Percentiles rank a stretch among this genome's conserved stretches.
Conservation (phyloP, 2,888 invertebrate genomes). For the Lysandra bellargus region DNA sequence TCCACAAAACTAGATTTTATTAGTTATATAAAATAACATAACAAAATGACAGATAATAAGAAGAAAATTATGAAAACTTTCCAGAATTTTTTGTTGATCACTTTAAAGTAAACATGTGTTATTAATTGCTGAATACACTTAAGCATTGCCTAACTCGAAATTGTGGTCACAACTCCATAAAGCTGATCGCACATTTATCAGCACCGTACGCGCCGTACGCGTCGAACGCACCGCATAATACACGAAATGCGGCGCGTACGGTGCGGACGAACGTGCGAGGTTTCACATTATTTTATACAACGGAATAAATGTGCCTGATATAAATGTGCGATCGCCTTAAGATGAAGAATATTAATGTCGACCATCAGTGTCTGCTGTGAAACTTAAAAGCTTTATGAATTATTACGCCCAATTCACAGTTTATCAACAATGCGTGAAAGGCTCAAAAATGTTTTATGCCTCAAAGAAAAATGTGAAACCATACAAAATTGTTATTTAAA, state of each 20-base stretch:
- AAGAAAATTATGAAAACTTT: neutral
- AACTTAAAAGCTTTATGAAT: slow-evolving; percentile 7
- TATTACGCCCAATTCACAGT: neutral
- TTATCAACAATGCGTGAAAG: neutral
- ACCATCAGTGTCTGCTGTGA: neutral
- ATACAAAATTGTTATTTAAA: no score
- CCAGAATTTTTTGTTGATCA: neutral
- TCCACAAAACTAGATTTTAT: neutral
- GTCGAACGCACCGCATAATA: no score
- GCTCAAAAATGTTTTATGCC: neutral
- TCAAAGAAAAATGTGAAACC: no score
- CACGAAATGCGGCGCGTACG: no score
- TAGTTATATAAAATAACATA: no score
- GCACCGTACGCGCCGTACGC: no score
- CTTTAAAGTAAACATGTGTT: neutral
- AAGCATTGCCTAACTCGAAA: slow-evolving; percentile 7
- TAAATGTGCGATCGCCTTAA: neutral
- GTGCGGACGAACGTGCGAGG: no score
- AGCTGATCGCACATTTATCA: no score
- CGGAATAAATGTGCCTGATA: no score
- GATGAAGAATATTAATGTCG: neutral
- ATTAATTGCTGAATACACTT: slow-evolving; percentile 9
- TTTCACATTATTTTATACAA: no score
- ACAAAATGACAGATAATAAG: neutral
- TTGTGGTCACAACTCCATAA: slow-evolving; percentile 10